Evolutionary conservation across 2,797 vertebrate genomes (phyloP).

Genomic region (Danio jaintianensis): DNA sequence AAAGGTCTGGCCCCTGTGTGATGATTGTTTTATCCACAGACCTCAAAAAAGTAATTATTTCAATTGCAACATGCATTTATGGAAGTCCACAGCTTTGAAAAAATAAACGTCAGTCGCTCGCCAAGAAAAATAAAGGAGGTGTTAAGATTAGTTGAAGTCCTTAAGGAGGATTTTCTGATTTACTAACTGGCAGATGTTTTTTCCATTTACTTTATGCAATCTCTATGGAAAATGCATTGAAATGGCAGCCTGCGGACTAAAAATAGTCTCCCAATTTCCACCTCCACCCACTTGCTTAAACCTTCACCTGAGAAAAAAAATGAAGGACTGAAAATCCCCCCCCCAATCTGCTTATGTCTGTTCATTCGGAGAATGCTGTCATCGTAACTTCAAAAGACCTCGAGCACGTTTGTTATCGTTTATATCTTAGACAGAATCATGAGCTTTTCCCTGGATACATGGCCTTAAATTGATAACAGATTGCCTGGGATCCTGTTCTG

Average conservation of each 20-base stretch:
- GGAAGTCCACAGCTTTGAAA: neutral
- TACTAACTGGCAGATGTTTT: slow-evolving; percentile 65
- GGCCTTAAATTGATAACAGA: slow-evolving; percentile 90
- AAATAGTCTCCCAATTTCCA: slow-evolving; percentile 44
- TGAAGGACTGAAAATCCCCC: slow-evolving; percentile 28
- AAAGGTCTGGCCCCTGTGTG: neutral
- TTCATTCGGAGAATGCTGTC: slow-evolving; percentile 82
- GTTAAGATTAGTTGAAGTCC: slow-evolving; percentile 42
- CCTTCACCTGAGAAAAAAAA: slow-evolving; percentile 50
- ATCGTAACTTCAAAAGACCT: slow-evolving; percentile 86
- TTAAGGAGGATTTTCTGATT: slow-evolving; percentile 29
- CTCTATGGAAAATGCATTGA: slow-evolving; percentile 25
- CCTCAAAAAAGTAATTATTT: slow-evolving; percentile 3
- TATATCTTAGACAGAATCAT: slow-evolving; percentile 87
- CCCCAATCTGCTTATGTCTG: slow-evolving; percentile 51
- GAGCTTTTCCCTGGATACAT: slow-evolving; percentile 82
- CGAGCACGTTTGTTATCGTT: slow-evolving; percentile 88
- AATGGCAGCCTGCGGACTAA: slow-evolving; percentile 21
- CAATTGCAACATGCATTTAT: slow-evolving; percentile 11
- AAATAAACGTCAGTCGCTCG: neutral
- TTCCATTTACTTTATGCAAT: slow-evolving; percentile 74
- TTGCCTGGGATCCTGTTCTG: slow-evolving; percentile 77
- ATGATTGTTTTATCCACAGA: neutral
- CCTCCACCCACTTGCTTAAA: slow-evolving; percentile 33
- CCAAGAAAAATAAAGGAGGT: slow-evolving; percentile 35